phyloP scores from a whole-genome alignment of 2,888 invertebrate species.

The Drosophila pullipes region DNA sequence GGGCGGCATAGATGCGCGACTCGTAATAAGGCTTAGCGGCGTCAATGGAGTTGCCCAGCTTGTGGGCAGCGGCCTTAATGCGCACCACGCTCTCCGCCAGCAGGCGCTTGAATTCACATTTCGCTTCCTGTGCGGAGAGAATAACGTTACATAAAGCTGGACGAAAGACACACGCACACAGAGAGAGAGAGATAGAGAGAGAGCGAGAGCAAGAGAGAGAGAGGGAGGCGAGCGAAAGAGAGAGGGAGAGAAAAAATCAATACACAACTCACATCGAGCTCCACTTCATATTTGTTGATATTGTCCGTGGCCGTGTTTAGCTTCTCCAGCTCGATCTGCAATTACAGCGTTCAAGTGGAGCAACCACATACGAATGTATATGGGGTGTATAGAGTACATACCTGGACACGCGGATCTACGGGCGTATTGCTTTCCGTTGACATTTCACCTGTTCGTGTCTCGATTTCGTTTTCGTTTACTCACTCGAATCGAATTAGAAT shows the following conservation, averaged over 20 bases:
- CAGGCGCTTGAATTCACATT: constrained; percentile 92
- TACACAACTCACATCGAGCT: constrained; percentile 89
- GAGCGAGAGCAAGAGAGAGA: too few relatives aligned
- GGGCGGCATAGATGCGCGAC: constrained; percentile 92
- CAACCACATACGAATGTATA: not conserved
- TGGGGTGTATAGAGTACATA: constrained; percentile 81
- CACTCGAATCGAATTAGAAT: constrained; percentile 8
- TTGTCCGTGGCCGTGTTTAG: constrained; percentile 96
- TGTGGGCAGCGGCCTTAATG: constrained; percentile 92
- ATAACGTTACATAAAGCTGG: constrained; percentile 39
- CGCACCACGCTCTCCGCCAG: constrained; percentile 93
- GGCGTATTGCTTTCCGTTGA: constrained; percentile 88
- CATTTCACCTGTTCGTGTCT: constrained; percentile 67
- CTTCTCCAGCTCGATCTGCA: constrained; percentile 93
- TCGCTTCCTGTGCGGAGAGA: constrained; percentile 88
- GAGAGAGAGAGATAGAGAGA: not conserved
- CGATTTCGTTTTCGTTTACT: constrained; percentile 5
- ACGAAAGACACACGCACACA: constrained; percentile 3
- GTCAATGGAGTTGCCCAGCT: constrained; percentile 93
- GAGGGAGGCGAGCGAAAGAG: not conserved
- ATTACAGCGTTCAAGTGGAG: not conserved
- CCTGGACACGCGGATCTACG: constrained; percentile 93
- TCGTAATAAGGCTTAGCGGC: constrained; percentile 96
- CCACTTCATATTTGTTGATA: constrained; percentile 95
- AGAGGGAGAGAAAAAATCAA: constrained; percentile 54